Evolutionary conservation across 2,797 vertebrate genomes (phyloP), one percentile per base, ranked within the genome.

Genomic region (Rachycentron canadum): DNA sequence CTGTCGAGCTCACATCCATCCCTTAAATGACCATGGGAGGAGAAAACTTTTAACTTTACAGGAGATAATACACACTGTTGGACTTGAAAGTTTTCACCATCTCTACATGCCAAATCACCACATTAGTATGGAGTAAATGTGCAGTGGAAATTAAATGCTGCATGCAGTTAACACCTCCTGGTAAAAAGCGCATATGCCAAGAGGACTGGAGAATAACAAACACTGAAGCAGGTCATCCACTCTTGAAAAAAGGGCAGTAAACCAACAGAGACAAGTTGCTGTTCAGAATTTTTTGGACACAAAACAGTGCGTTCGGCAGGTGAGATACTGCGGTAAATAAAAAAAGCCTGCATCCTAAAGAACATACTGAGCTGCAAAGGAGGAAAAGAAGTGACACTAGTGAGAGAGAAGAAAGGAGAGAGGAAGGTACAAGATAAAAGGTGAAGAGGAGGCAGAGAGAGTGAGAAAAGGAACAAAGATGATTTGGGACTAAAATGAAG

Each of bases 221-320:
- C 40, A 64, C 40, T 71, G 57, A 68, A 69, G 58, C n/a, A 38
- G 62, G 47, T 72, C 78, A 85, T 79, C 78, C 86, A 74, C 58
- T 49, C 25, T 49, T 26, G 40, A 65, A 47, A 52, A 64, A 63
- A 50, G 30, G 26, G 26, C 49, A 60, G 30, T 53, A 86, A 28
- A 74, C 43, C 66, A 67, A 25, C 61, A 78, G 68, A 45, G 57
- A 62, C 49, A 56, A 52, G 32, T 36, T 25, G 58, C 49, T 58
- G 60, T 13, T 71, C 10, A 14, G 13, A 68, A 52, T 55, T 23
- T 66, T 38, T 25, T 23, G 30, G 26, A 32, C 36, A 6, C 21
- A 67, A 77, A 60, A 49, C 21, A 55, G 1, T 23, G 10, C 38
- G 12, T 43, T 6, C 45, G 16, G 60, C n/a, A 64, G 26, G 28